Evolutionary conservation across 1,140 invertebrate genomes (phyloP).

Genomic region (Kradibia gibbosae): DNA sequence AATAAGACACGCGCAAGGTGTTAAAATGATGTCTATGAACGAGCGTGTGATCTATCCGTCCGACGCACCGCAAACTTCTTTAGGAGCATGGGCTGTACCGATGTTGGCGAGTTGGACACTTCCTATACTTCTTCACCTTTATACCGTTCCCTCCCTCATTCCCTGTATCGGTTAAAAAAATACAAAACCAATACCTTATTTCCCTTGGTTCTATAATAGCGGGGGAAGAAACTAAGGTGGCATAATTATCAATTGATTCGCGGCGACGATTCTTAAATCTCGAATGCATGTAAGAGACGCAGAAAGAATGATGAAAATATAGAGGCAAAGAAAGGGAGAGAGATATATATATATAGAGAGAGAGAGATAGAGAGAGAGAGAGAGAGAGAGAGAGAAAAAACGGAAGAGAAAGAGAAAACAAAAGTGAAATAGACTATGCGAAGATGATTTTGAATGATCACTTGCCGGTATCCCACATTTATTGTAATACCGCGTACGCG

Average conservation of each 20-base stretch:
- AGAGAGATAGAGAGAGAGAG: conserved; percentile 23
- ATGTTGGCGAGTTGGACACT: conserved; percentile 2
- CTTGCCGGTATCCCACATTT: not conserved
- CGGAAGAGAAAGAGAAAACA: not conserved
- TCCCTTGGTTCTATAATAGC: not conserved
- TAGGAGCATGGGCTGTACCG: not conserved
- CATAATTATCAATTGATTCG: conserved; percentile 1
- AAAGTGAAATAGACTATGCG: no score
- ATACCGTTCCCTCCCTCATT: not conserved
- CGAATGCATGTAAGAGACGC: not conserved
- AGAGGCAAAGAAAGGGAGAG: not conserved
- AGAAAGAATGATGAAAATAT: not conserved
- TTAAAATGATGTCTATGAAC: not conserved
- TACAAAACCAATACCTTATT: conserved; percentile 1
- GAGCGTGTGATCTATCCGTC: conserved; percentile 39
- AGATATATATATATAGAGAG: conserved; percentile 14
- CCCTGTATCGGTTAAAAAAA: conserved; percentile 1
- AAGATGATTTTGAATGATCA: not conserved
- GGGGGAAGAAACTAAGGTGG: not conserved
- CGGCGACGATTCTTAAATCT: not conserved
- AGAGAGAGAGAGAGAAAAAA: not conserved
- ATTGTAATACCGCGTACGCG: conserved; percentile 36
- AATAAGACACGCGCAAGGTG: not conserved
- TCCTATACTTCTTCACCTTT: conserved; percentile 10
- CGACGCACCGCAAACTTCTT: conserved; percentile 7